Evolutionary conservation across 2,888 invertebrate species (phyloP).

Genomic region (Troglohyphantes excavatus): DNA sequence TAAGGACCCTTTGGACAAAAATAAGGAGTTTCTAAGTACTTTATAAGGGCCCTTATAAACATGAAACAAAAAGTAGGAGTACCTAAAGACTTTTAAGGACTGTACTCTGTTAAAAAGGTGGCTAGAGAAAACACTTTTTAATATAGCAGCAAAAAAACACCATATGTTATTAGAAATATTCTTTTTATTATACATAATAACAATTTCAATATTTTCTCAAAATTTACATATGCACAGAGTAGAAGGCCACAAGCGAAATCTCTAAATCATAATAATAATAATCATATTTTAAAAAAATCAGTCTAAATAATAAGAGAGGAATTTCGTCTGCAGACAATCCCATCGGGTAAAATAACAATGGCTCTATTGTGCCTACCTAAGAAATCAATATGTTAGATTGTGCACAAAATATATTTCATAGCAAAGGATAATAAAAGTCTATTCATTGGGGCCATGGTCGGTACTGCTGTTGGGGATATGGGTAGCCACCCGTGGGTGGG

Average conservation of each 20-base stretch:
- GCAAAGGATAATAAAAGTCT: background rate
- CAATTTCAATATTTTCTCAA: conserved; percentile 27
- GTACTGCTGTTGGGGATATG: conserved; percentile 81
- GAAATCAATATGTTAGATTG: conserved; percentile 27
- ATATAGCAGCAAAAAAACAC: background rate
- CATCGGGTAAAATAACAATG: background rate
- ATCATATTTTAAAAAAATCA: conserved; percentile 7
- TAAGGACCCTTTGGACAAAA: too few species aligned
- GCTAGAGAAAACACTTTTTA: too few species aligned
- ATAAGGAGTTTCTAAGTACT: too few species aligned
- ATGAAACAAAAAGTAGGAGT: too few species aligned
- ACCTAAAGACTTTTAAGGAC: too few species aligned
- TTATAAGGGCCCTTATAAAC: too few species aligned
- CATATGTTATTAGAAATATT: conserved; percentile 24
- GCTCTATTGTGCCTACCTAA: conserved; percentile 9
- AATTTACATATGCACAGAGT: conserved; percentile 75
- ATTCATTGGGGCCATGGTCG: conserved; percentile 55
- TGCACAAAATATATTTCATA: conserved; percentile 34
- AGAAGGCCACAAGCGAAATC: conserved; percentile 52
- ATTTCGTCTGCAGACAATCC: background rate
- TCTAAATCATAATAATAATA: conserved; percentile 9
- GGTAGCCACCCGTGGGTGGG: conserved; percentile 62
- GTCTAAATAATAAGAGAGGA: background rate
- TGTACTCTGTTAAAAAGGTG: too few species aligned
- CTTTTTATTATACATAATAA: conserved; percentile 41